phyloP scores from a whole-genome alignment of 2,113 vertebrate species.

The Epinephelus fuscoguttatus region DNA sequence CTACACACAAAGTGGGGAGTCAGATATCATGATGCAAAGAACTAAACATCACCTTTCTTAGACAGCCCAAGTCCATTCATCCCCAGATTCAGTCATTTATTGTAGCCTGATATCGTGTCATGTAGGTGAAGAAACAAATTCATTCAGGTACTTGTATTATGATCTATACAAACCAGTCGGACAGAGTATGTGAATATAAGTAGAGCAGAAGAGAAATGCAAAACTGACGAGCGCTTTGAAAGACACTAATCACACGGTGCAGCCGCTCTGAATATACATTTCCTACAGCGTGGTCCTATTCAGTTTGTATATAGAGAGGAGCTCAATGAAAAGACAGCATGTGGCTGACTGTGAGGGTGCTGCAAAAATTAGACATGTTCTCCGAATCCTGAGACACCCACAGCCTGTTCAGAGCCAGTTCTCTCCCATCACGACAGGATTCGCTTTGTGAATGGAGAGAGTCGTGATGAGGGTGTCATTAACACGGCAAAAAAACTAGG shows the following conservation, averaged over 20 bases:
- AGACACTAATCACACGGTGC: conserved; percentile 64
- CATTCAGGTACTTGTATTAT: conserved; percentile 32
- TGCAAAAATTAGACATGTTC: conserved; percentile 61
- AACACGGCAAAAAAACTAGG: conserved; percentile 51
- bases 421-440: conserved; percentile 72
- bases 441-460: conserved; percentile 81
- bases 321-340: conserved; percentile 61
- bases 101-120: background rate
- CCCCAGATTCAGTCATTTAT: background rate
- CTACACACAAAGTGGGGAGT: conserved; percentile 57
- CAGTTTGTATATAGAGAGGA: conserved; percentile 44
- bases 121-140: background rate
- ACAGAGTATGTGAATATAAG: conserved; percentile 14
- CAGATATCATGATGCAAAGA: conserved; percentile 57
- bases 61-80: conserved; percentile 27
- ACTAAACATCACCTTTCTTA: conserved; percentile 39
- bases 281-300: conserved; percentile 59
- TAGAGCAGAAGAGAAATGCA: conserved; percentile 17
- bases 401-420: conserved; percentile 67
- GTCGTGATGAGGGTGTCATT: conserved; percentile 80
- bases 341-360: conserved; percentile 57
- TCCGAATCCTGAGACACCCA: conserved; percentile 66
- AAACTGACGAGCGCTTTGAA: conserved; percentile 42
- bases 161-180: conserved; percentile 13
- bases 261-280: conserved; percentile 66